phyloP scores from a whole-genome alignment of 2,113 vertebrate species.

The Nerophis ophidion region DNA sequence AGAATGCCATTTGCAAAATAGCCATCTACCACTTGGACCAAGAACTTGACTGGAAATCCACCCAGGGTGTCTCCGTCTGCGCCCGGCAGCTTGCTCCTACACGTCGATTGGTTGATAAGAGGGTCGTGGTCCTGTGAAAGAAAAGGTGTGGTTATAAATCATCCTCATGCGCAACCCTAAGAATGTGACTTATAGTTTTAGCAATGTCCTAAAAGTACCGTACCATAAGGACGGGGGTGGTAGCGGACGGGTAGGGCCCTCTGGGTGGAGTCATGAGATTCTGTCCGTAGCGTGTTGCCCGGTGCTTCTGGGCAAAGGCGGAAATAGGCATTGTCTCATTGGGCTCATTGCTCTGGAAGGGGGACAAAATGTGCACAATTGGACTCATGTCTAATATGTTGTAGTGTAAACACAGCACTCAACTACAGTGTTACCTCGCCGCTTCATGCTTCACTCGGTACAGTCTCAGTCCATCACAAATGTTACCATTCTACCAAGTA shows the following conservation, averaged over 20 bases:
- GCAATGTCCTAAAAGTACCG: not conserved
- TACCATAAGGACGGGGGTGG: constrained; percentile 86
- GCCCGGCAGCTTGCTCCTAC: constrained; percentile 87
- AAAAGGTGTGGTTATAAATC: too few species aligned
- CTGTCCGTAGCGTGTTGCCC: constrained; percentile 80
- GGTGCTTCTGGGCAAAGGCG: constrained; percentile 94
- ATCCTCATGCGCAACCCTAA: not conserved
- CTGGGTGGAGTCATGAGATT: constrained; percentile 87
- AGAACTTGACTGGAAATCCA: constrained; percentile 97
- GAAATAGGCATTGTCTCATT: constrained; percentile 98
- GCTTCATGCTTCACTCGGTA: too few species aligned
- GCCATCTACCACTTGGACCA: constrained; percentile 92
- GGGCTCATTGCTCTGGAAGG: constrained; percentile 88
- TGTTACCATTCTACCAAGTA: too few species aligned
- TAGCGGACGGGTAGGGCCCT: constrained; percentile 77
- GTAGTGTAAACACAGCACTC: not conserved
- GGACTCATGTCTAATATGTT: not conserved
- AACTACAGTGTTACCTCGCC: not conserved
- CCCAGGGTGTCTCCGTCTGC: constrained; percentile 91
- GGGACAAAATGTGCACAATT: not conserved
- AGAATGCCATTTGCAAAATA: not conserved
- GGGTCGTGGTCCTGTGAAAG: constrained; percentile 83
- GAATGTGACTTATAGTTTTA: not conserved
- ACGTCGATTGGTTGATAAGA: constrained; percentile 87
- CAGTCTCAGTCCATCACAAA: too few species aligned